A percentile compares a stretch with the other conserved stretches of the same genome.
Conservation (phyloP, 2,888 invertebrate genomes). For the Trichopria drosophilae region DNA sequence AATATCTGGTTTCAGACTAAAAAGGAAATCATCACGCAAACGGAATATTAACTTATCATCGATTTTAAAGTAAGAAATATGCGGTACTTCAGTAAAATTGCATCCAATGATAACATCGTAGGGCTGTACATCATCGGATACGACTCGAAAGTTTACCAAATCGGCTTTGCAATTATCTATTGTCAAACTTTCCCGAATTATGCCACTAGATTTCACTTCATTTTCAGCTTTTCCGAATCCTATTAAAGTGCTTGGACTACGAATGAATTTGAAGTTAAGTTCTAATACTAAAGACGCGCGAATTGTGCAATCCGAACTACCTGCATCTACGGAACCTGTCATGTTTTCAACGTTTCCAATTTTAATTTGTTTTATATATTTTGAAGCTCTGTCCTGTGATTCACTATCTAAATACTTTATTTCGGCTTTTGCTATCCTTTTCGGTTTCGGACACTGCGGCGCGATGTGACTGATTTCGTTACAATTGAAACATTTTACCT, state of each 20-base stretch:
- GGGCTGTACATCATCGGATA: constrained; percentile 36
- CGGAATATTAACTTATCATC: constrained; percentile 19
- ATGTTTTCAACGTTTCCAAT: constrained; percentile 11
- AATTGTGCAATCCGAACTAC: constrained; percentile 38
- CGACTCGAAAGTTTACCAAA: constrained; percentile 30
- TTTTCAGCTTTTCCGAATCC: constrained; percentile 26
- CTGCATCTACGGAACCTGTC: constrained; percentile 31
- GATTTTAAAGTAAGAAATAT: constrained; percentile 32
- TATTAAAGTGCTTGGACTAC: constrained; percentile 11
- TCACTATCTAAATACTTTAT: too few relatives aligned
- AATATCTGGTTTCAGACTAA: not conserved
- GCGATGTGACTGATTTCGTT: not conserved
- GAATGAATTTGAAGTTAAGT: constrained; percentile 9
- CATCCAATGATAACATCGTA: constrained; percentile 37
- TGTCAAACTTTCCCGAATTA: constrained; percentile 14
- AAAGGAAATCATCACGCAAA: constrained; percentile 1
- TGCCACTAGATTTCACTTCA: constrained; percentile 24
- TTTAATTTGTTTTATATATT: constrained; percentile 21
- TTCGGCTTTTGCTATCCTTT: not conserved
- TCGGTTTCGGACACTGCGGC: constrained; percentile 1
- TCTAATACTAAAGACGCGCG: constrained; percentile 27
- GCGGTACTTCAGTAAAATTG: constrained; percentile 33
- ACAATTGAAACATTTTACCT: constrained; percentile 4
- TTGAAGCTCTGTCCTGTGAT: too few relatives aligned
- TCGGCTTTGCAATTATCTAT: constrained; percentile 31